phyloP scores from a whole-genome alignment of 2,797 vertebrate species.

The Chaetodon trifasciatus region DNA sequence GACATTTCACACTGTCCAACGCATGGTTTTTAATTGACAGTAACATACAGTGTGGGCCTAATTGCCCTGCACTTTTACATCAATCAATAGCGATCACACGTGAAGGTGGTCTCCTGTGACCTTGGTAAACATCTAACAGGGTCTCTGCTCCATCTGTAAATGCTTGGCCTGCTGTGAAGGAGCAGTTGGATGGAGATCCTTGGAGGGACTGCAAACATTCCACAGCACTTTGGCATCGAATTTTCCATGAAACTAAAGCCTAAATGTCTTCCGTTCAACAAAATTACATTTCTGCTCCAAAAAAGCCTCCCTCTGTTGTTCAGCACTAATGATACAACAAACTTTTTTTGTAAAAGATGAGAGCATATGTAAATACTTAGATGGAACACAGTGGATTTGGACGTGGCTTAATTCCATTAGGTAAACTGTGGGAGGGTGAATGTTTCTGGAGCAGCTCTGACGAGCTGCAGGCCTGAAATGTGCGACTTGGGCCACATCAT shows the following conservation, averaged over 20 bases:
- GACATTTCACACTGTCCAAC: neutral
- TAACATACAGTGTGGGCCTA: neutral
- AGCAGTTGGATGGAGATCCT: constrained; percentile 69
- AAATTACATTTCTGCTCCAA: constrained; percentile 73
- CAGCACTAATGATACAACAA: constrained; percentile 71
- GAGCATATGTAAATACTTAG: constrained; percentile 82
- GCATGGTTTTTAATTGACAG: constrained; percentile 2
- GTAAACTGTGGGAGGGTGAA: constrained; percentile 69
- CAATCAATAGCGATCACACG: constrained; percentile 48
- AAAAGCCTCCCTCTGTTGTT: constrained; percentile 71
- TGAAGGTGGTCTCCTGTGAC: constrained; percentile 67
- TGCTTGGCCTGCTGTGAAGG: constrained; percentile 72
- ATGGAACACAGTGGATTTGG: constrained; percentile 54
- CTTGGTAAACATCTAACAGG: constrained; percentile 73
- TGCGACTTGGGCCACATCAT: constrained; percentile 55
- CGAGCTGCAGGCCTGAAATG: constrained; percentile 76
- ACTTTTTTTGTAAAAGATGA: constrained; percentile 53
- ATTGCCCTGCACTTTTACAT: constrained; percentile 2
- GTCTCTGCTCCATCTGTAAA: constrained; percentile 80
- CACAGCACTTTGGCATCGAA: constrained; percentile 80
- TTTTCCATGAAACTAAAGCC: constrained; percentile 81
- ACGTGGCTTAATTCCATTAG: constrained; percentile 71
- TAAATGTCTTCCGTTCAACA: constrained; percentile 81
- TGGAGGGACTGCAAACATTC: constrained; percentile 79
- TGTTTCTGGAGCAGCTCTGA: constrained; percentile 68